Conservation (phyloP, 2,888 invertebrate genomes). For the Noctua janthina region DNA sequence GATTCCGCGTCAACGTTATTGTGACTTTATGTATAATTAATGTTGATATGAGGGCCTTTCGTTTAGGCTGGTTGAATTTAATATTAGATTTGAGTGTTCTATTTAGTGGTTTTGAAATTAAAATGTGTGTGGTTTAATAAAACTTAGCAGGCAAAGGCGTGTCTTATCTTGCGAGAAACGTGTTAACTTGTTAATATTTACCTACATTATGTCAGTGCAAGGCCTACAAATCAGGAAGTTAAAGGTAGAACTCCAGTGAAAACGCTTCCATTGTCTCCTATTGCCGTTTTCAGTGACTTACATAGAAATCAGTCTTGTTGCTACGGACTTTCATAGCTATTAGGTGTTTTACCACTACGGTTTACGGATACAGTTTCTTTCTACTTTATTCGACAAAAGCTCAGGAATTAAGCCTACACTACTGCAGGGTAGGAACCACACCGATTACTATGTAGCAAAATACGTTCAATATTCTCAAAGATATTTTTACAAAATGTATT, state of each 20-base stretch:
- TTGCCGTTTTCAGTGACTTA: neutral
- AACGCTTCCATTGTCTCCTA: neutral
- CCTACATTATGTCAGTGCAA: neutral
- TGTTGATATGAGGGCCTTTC: slow-evolving; percentile 34
- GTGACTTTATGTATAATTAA: slow-evolving; percentile 66
- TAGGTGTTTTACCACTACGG: too few species aligned
- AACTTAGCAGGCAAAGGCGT: neutral
- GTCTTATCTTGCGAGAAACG: neutral
- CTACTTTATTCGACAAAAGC: too few species aligned
- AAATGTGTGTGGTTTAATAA: neutral
- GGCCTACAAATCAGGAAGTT: neutral
- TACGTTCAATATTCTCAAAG: too few species aligned
- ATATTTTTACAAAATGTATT: too few species aligned
- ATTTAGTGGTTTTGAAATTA: neutral
- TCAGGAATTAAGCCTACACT: too few species aligned
- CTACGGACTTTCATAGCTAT: too few species aligned
- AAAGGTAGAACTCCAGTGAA: neutral
- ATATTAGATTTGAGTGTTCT: neutral
- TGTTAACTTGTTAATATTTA: neutral
- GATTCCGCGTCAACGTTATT: slow-evolving; percentile 63
- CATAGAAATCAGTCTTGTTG: neutral
- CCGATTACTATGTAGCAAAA: too few species aligned
- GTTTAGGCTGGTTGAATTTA: slow-evolving; percentile 4
- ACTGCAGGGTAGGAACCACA: too few species aligned
- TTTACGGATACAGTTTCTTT: too few species aligned